A percentile compares a stretch with the other conserved stretches of the same genome.
phyloP scores from a whole-genome alignment of 2,888 invertebrate genomes.

The Dexiosoma caninum region DNA sequence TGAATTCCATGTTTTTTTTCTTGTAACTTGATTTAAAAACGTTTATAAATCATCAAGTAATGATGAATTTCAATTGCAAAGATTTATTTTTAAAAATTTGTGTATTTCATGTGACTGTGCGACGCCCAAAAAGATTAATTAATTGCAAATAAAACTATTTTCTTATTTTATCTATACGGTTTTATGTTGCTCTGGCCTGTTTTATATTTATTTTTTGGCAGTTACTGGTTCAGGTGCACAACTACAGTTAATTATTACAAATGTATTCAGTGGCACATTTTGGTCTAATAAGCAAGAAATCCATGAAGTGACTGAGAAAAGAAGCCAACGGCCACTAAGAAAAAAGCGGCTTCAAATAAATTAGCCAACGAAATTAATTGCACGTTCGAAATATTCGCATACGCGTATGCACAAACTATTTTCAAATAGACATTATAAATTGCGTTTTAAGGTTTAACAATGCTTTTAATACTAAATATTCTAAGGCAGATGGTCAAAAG shows the following conservation, averaged over 20 bases:
- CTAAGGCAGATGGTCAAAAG: neutral
- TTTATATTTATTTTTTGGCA: constrained; percentile 52
- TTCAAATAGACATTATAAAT: neutral
- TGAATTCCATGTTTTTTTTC: too few species aligned
- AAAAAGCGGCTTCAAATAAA: constrained; percentile 6
- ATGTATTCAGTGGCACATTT: constrained; percentile 52
- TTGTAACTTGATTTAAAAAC: too few species aligned
- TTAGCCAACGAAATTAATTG: neutral
- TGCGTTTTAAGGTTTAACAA: neutral
- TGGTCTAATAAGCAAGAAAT: constrained; percentile 53
- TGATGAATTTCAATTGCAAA: too few species aligned
- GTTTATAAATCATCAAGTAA: too few species aligned
- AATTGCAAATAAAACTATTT: constrained; percentile 10
- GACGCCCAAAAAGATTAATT: constrained; percentile 19
- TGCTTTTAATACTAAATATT: neutral
- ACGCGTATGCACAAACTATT: neutral
- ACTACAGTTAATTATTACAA: constrained; percentile 45
- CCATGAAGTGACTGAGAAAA: constrained; percentile 7
- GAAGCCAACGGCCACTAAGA: constrained; percentile 20
- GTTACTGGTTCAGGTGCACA: constrained; percentile 49
- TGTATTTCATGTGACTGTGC: constrained; percentile 20
- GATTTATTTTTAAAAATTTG: too few species aligned
- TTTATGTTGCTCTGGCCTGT: constrained; percentile 50
- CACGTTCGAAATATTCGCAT: neutral
- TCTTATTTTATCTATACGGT: constrained; percentile 11